phyloP scores from a whole-genome alignment of 2,797 vertebrate genomes.

The Sebastes reedi region DNA sequence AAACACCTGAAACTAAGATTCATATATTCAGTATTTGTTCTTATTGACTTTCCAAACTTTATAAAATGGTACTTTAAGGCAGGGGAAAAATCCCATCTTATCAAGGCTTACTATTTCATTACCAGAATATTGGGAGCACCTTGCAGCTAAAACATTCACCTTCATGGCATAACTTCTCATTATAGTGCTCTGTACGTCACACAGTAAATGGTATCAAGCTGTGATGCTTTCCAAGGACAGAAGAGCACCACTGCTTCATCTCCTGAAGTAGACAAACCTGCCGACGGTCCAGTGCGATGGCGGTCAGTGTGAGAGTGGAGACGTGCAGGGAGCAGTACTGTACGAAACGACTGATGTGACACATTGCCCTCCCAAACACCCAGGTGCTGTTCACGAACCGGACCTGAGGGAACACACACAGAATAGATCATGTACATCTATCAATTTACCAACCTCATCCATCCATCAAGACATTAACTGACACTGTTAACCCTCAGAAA shows the following conservation, averaged over 20 bases:
- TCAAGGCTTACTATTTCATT: neutral
- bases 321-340: constrained; percentile 96
- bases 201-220: neutral
- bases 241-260: neutral
- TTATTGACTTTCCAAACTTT: neutral
- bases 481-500: neutral
- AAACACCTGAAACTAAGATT: too few species aligned
- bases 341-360: constrained; percentile 93
- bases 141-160: neutral
- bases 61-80: neutral
- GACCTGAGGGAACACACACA: constrained; percentile 76
- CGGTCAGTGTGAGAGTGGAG: constrained; percentile 92
- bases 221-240: neutral
- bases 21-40: neutral
- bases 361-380: constrained; percentile 94
- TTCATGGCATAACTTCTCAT: neutral
- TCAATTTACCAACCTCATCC: neutral
- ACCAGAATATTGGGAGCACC: neutral
- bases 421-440: neutral
- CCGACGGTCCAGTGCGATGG: constrained; percentile 92
- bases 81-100: neutral
- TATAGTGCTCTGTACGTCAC: neutral
- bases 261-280: constrained; percentile 82
- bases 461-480: neutral
- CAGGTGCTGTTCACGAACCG: constrained; percentile 95